Evolutionary conservation across 2,888 invertebrate genomes (phyloP), one percentile per base, ranked within the genome.

Genomic region (Tenthredo scrophulariae): DNA sequence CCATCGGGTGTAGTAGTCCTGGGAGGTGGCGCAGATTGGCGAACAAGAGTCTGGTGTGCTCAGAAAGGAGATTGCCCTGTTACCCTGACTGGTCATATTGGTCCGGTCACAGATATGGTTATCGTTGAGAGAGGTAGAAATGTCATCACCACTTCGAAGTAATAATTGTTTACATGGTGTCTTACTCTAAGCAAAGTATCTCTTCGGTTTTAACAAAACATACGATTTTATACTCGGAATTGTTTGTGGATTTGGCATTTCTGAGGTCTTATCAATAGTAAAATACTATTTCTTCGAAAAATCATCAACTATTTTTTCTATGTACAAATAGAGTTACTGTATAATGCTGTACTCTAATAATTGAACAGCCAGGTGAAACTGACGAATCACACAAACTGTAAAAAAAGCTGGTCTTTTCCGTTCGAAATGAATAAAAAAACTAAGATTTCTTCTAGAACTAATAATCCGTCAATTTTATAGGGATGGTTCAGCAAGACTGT

Each of bases 71-170:
- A 94, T 77, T 96, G 96, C 92, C 96, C 96, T 29, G 95, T 95
- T 1, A 96, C 95, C 4, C 90, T 97, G 33, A 94, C 92, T 84
- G 97, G 97, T 0, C 97, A 97, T 90, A 95, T 93, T 67, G 95
- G 95, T 94, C 95, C 96, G 37, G 93, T 97, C 6, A 94, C 94
- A 70, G 96, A 96, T 93, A 90, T 96, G 50, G 94, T 93, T 82
- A 95, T 97, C 86, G 93, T 97, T 84, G 97, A 96, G 46, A 94
- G 94, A 87, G 97, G 97, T 82, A 94, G 95, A 87, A 96, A 97
- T 93, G 93, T 97, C 67, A 93, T 97, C 80, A 96, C 97, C 84
- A 96, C 95, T 67, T 96, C 96, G 92, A 95, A 95, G 95, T 95
- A 93, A 91, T 94, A 46, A 83, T 65, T 46, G 29, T 54, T 74